These are phyloP conservation scores for Ctenomys sociabilis DNA, from an alignment of 2,113 vertebrate species.

Conservation along the genomic window DNA sequence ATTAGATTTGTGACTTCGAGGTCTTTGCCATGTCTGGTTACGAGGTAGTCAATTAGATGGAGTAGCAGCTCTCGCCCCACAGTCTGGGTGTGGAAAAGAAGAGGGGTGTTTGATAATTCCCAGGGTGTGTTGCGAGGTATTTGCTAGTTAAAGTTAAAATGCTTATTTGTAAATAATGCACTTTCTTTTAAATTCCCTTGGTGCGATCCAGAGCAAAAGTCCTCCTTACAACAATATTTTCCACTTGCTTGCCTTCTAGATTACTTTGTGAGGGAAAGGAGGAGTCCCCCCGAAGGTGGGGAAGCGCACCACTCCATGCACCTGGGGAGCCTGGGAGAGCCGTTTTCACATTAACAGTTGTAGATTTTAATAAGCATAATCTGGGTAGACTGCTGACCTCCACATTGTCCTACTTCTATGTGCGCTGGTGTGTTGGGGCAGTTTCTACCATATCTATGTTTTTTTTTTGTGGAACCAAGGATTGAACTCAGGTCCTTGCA, in stretches of 20 bases:
- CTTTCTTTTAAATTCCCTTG: neutral
- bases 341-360: neutral
- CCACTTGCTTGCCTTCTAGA: neutral
- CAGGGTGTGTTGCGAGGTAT: accelerated
- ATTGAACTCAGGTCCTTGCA: no score
- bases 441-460: neutral
- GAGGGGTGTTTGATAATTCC: neutral
- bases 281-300: accelerated
- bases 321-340: accelerated
- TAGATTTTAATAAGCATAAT: neutral
- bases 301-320: neutral
- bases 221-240: neutral
- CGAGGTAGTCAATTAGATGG: conserved; percentile 92
- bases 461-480: no score
- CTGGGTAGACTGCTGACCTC: neutral
- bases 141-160: neutral
- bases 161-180: neutral
- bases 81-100: conserved; percentile 84
- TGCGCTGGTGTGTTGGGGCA: neutral
- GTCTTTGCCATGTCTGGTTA: conserved; percentile 88
- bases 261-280: neutral
- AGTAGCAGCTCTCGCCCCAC: conserved; percentile 94
- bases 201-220: neutral
- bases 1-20: conserved; percentile 87
- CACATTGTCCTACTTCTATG: neutral